Evolutionary conservation across 2,113 vertebrate species (phyloP), one percentile per base, ranked within the genome.

Genomic region (Lontra canadensis): DNA sequence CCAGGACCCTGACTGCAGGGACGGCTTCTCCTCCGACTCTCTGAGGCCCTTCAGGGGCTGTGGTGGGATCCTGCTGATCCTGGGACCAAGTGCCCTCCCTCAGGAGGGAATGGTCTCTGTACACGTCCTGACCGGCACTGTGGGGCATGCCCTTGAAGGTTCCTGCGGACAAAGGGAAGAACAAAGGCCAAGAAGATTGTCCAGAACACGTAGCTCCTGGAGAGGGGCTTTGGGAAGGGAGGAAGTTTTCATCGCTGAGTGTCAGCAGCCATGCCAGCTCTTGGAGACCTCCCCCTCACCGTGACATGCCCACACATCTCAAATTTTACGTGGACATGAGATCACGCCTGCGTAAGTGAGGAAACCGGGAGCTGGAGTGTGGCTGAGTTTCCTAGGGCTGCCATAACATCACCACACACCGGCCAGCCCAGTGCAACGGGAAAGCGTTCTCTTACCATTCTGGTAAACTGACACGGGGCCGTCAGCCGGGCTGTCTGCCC

Each of bases 201-300:
- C 31, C 31, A 25, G 42, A 69, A 8, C 4, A 34, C 1, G 17
- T 3, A 23, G 63, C 29, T 88, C 0, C 2, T 15, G 36, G 39
- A 82, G 15, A 84, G 52, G 17, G 3, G 1, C 0, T 7, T 1
- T 18, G 29, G 36, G 31, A 42, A 57, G 49, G 17, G 36, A n/a
- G 39, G 67, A 21, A 1, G 0, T 0, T 12, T 5, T 10, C 15
- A 9, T 15, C 47, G 12, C 17, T 3, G 9, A 49, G n/a, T 2
- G 7, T 42, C 67, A 47, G 25, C 23, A 42, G 0, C 20, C 7
- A 23, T 7, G 39, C 61, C 34, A 20, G n/a, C 55, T 44, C 18
- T 39, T 49, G 12, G 44, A 4, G 34, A 42, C 18, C 69, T 69
- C 14, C 36, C 21, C 7, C 4, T 74, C 12, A 9, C 29, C 36